Evolutionary conservation across 1,140 invertebrate species (phyloP).

Genomic region (Atta cephalotes): DNA sequence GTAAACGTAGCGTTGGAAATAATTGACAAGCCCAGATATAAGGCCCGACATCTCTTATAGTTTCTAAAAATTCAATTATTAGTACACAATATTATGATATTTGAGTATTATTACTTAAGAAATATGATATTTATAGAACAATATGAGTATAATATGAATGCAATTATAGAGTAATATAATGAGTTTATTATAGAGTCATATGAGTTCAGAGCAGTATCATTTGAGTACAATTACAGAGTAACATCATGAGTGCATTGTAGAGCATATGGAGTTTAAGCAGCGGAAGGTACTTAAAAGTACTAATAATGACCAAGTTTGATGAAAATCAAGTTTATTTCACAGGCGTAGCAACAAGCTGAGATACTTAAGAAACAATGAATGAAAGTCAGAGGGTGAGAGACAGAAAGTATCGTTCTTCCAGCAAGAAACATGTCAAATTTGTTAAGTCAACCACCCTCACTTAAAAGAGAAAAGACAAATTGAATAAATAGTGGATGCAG

Average conservation of each 20-base stretch:
- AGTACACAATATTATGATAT: neutral
- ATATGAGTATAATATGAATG: neutral
- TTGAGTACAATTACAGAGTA: neutral
- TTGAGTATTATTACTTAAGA: constrained; percentile 20
- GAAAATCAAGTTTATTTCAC: constrained; percentile 83
- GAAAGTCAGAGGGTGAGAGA: constrained; percentile 79
- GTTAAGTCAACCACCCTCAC: constrained; percentile 42
- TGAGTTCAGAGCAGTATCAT: neutral
- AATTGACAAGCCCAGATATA: constrained; percentile 35
- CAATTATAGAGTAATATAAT: neutral
- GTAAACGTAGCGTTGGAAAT: constrained; percentile 23
- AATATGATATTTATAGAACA: neutral
- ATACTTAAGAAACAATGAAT: constrained; percentile 79
- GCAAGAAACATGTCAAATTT: constrained; percentile 76
- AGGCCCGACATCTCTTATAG: neutral
- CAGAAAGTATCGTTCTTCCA: constrained; percentile 78
- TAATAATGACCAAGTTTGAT: constrained; percentile 72
- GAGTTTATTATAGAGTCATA: neutral
- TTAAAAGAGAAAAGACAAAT: constrained; percentile 52
- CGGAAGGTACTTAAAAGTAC: constrained; percentile 1
- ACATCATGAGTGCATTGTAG: neutral
- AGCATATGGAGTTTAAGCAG: constrained; percentile 1
- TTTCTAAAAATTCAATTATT: neutral
- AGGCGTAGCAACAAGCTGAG: constrained; percentile 82
- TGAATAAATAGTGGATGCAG: constrained; percentile 41